phyloP scores from a whole-genome alignment of 2,888 invertebrate genomes.

The Congeria kusceri region DNA sequence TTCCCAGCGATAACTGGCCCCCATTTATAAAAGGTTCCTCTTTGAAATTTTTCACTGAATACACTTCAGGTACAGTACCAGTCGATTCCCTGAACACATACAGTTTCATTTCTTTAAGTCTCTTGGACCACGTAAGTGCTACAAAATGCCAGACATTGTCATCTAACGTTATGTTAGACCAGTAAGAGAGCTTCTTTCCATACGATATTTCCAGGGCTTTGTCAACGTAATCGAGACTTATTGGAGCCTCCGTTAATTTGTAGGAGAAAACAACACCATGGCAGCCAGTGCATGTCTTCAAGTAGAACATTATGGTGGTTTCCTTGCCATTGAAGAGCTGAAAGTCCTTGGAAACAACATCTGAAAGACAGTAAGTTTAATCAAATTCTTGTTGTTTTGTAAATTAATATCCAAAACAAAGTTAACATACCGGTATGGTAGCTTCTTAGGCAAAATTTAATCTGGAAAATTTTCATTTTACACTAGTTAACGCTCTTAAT shows the following conservation, averaged over 20 bases:
- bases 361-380: too few species aligned
- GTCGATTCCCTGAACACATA: constrained; percentile 25
- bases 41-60: background rate
- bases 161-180: constrained; percentile 23
- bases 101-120: constrained; percentile 8
- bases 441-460: too few species aligned
- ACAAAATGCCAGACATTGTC: constrained; percentile 51
- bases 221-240: constrained; percentile 43
- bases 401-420: too few species aligned
- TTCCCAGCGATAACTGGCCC: constrained; percentile 45
- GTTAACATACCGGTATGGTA: too few species aligned
- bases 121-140: constrained; percentile 25
- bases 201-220: constrained; percentile 36
- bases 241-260: constrained; percentile 19
- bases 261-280: constrained; percentile 54
- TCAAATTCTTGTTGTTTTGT: background rate
- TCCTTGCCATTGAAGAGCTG: constrained; percentile 32
- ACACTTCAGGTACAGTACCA: background rate
- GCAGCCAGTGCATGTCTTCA: constrained; percentile 49
- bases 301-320: constrained; percentile 43
- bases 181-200: constrained; percentile 24
- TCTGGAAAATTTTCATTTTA: too few species aligned
- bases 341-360: constrained; percentile 6
- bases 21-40: constrained; percentile 33
- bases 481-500: too few species aligned